Evolutionary conservation across 2,113 vertebrate genomes (phyloP).

Genomic region (Potamarius usumacintae): DNA sequence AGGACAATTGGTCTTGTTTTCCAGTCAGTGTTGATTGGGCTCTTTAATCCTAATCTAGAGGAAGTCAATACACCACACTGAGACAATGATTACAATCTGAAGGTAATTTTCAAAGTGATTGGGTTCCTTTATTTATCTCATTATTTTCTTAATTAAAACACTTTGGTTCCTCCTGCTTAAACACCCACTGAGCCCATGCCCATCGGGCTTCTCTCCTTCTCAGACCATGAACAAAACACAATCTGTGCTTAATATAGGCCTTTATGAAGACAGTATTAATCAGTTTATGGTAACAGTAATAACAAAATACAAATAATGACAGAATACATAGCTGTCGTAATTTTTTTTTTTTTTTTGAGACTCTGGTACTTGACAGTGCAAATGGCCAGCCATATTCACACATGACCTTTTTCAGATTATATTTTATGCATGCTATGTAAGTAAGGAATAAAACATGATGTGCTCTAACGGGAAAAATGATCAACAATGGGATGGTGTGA

Average conservation of each 20-base stretch:
- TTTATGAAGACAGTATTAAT: neutral
- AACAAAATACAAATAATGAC: neutral
- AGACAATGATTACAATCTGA: constrained; percentile 35
- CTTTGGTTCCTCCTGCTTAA: neutral
- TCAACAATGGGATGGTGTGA: neutral
- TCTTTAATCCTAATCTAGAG: constrained; percentile 41
- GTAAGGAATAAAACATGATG: neutral
- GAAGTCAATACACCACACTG: constrained; percentile 12
- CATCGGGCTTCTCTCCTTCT: neutral
- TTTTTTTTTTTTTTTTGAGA: neutral
- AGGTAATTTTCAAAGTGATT: constrained; percentile 36
- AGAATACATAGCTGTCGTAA: neutral
- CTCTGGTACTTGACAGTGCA: neutral
- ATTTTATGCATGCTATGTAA: neutral
- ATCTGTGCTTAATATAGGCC: neutral
- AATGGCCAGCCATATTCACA: neutral
- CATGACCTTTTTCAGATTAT: neutral
- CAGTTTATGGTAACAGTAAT: neutral
- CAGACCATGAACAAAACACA: neutral
- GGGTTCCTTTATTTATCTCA: constrained; percentile 37
- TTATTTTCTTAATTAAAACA: constrained; percentile 46
- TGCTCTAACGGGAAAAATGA: neutral
- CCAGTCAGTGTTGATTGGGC: neutral
- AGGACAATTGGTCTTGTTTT: constrained; percentile 3
- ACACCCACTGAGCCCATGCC: neutral